phyloP scores from a whole-genome alignment of 2,113 vertebrate species.

The Pygoscelis antarcticus region DNA sequence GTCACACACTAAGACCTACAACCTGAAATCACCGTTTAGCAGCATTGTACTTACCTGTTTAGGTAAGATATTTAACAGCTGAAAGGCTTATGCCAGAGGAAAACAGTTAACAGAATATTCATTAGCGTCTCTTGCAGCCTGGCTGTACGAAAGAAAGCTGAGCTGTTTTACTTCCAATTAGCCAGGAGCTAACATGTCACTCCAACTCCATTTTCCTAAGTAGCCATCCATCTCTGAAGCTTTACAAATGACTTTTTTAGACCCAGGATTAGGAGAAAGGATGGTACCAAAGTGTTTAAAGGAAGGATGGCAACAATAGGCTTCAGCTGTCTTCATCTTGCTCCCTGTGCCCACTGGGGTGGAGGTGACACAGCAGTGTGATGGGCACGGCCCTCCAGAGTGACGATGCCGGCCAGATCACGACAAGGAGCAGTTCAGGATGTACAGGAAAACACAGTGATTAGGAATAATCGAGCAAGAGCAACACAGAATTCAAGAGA shows the following conservation, averaged over 20 bases:
- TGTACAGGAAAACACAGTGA: neutral
- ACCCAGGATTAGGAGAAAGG: neutral
- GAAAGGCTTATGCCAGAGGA: neutral
- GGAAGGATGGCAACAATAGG: neutral
- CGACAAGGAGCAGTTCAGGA: neutral
- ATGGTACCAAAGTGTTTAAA: neutral
- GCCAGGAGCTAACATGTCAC: neutral
- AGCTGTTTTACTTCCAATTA: neutral
- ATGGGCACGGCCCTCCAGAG: neutral
- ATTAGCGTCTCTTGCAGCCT: neutral
- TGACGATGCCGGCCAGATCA: rapidly evolving
- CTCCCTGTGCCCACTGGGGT: neutral
- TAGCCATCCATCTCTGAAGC: neutral
- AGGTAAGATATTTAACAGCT: neutral
- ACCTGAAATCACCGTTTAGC: neutral
- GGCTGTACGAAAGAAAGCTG: neutral
- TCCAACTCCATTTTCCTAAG: neutral
- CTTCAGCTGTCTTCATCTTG: neutral
- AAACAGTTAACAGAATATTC: neutral
- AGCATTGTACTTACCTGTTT: neutral
- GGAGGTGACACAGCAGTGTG: neutral
- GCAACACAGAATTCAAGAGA: neutral
- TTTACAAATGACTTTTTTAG: neutral
- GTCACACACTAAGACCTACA: neutral
- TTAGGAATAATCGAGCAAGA: neutral